Percentiles rank a stretch among this genome's conserved stretches.
Conservation (phyloP, 2,797 vertebrate species). For the Pristis pectinata region DNA sequence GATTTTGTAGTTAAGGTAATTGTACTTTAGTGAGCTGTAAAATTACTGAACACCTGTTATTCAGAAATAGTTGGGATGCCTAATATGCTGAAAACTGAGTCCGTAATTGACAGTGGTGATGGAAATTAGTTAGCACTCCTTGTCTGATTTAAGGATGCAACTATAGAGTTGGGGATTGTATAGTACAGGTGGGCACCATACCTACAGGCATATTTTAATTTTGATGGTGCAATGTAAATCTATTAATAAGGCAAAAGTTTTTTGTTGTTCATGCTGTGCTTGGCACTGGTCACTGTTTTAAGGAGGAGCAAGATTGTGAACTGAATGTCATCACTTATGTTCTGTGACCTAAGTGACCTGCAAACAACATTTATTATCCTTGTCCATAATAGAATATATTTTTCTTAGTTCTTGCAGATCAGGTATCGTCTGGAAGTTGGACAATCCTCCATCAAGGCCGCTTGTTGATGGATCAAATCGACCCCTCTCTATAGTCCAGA, state of each 20-base stretch:
- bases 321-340: neutral
- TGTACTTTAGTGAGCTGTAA: neutral
- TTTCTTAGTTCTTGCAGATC: constrained; percentile 46
- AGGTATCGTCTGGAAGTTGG: constrained; percentile 64
- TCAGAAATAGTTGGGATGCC: neutral
- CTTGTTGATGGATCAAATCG: constrained; percentile 59
- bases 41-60: neutral
- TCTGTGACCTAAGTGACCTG: neutral
- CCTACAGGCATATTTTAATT: neutral
- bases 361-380: neutral
- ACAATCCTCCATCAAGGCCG: constrained; percentile 77
- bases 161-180: neutral
- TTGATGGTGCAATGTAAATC: neutral
- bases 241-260: neutral
- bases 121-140: neutral
- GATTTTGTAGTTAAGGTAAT: neutral
- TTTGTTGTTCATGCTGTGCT: neutral
- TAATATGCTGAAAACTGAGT: neutral
- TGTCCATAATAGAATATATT: neutral
- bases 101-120: neutral
- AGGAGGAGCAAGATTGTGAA: neutral
- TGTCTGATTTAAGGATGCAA: neutral
- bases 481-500: constrained; percentile 55
- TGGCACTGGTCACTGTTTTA: neutral
- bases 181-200: neutral